Evolutionary conservation across 1,140 invertebrate species (phyloP).

Genomic region (Orchestia grillus): DNA sequence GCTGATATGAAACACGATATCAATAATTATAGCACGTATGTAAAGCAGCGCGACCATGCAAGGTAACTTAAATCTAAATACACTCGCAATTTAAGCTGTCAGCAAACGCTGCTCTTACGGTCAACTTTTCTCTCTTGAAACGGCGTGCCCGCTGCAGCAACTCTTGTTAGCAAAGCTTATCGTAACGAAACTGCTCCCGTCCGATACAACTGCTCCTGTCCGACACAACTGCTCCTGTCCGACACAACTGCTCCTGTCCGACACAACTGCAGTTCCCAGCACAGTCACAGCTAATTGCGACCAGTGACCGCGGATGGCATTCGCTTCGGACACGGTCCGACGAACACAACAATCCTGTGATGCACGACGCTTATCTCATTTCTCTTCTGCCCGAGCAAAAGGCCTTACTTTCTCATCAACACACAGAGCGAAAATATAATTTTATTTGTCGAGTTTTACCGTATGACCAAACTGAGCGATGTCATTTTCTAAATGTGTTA

Average conservation of each 20-base stretch:
- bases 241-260: too few species aligned
- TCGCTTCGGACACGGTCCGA: background rate
- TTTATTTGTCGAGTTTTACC: background rate
- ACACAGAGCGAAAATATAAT: background rate
- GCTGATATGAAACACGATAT: background rate
- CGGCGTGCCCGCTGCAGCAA: background rate
- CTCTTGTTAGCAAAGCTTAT: too few species aligned
- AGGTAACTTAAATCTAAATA: too few species aligned
- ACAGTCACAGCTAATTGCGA: background rate
- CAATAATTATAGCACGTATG: too few species aligned
- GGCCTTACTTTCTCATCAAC: background rate
- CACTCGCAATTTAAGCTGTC: too few species aligned
- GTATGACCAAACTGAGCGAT: background rate
- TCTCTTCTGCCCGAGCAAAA: background rate
- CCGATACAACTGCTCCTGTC: too few species aligned
- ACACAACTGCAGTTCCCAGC: background rate
- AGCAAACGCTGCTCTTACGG: too few species aligned
- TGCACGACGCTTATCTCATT: background rate
- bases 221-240: too few species aligned
- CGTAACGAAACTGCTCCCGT: too few species aligned
- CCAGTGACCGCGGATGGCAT: background rate
- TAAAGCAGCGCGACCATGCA: too few species aligned
- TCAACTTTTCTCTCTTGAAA: too few species aligned
- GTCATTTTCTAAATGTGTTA: background rate
- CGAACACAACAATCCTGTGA: background rate